Evolutionary conservation across 2,113 vertebrate species (phyloP).

Genomic region (Chauna torquata): DNA sequence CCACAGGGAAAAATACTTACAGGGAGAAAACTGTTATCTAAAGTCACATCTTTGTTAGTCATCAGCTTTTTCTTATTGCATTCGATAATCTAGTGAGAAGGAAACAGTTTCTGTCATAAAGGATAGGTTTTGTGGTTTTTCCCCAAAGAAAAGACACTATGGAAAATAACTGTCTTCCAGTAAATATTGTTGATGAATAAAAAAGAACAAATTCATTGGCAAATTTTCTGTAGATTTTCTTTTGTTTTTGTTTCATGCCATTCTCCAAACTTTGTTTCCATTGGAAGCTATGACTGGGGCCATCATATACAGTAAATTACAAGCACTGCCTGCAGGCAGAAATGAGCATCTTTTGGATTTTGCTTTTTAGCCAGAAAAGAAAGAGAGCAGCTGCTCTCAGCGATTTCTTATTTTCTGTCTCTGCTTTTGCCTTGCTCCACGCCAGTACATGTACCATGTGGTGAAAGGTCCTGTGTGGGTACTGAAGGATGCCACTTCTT

Average conservation of each 20-base stretch:
- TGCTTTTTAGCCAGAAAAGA: conserved; percentile 22
- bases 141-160: conserved; percentile 12
- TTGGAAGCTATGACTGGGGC: neutral
- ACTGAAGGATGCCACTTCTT: conserved; percentile 41
- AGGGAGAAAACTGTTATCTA: conserved; percentile 13
- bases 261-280: conserved; percentile 19
- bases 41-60: conserved; percentile 52
- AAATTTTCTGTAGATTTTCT: conserved; percentile 17
- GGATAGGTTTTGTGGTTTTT: conserved; percentile 15
- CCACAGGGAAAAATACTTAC: neutral
- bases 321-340: conserved; percentile 8
- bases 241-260: neutral
- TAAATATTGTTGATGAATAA: neutral
- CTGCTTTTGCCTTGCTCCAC: neutral
- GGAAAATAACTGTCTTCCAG: conserved; percentile 40
- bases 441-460: neutral
- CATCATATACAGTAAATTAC: conserved; percentile 25
- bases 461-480: conserved; percentile 33
- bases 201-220: neutral
- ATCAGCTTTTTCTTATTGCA: neutral
- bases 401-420: conserved; percentile 13
- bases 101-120: neutral
- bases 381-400: conserved; percentile 43
- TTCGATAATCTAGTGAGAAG: conserved; percentile 40
- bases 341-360: conserved; percentile 12